Base-by-base conservation (phyloP, 2,113 vertebrate species). In the Campylorhamphus procurvoides region DNA sequence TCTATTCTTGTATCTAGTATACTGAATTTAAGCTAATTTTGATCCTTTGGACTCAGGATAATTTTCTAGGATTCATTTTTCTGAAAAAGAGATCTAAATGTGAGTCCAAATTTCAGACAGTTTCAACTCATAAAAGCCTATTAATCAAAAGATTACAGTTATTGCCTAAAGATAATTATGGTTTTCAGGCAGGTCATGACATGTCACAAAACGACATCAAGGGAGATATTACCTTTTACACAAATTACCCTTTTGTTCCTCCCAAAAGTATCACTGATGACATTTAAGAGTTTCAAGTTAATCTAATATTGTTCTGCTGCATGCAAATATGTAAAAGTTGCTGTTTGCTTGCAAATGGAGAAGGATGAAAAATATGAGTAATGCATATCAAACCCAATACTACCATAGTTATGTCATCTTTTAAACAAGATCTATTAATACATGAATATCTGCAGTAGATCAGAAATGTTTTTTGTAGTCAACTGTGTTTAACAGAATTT, bases 81-180 rank as follows among this genome's bases (percentile, higher is more conserved):
- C 80, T 63, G 29, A 40, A 78, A 94, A 58, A 67, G 10, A 39
- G 18, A 82, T 71, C 35, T 67, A 84, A 89, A 94, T 75, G 35
- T 75, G 33, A 89, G n/a, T 9, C 29, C 13, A 72, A 81, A 92
- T 20, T 72, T 92, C 73, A 91, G 75, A n/a, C 12, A 68, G 19
- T 68, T 92, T 63, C 49, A 87, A 31, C 31, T 72, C 2, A 2
- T 64, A 62, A 87, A 91, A 89, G 24, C 49, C 39, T 94, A 77
- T 92, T 93, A 78, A 92, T 96, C 91, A 89, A 77, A 92, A 92
- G 18, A 95, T 75, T 89, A 47, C 44, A 91, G 73, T 84, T 89
- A 84, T 92, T 91, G 84, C 69, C 50, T 64, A 72, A 75, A 92
- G 44, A 94, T 77, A 93, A 91, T 95, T 56, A 81, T 24, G n/a